These are phyloP conservation scores for Sebastes vulpes DNA, from an alignment of 2,797 vertebrate species.

Conservation along the genomic window DNA sequence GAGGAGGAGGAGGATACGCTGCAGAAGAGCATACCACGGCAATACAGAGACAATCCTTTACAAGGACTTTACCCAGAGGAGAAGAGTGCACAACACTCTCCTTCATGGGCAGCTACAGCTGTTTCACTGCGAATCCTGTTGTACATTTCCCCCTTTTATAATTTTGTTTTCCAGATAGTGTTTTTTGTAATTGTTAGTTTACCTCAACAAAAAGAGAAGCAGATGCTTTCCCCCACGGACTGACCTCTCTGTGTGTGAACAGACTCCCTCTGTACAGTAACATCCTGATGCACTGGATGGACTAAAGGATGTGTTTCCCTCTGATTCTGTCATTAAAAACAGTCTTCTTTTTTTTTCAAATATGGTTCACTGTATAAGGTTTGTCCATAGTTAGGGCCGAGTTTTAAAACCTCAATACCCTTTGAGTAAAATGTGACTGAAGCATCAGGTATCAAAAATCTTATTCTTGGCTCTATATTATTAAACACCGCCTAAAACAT, in stretches of 20 bases:
- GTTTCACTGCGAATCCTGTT: slow-evolving; percentile 46
- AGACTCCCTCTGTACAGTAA: slow-evolving; percentile 31
- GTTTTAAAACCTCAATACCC: not conserved
- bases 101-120: slow-evolving; percentile 46
- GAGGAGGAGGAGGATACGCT: slow-evolving; percentile 9
- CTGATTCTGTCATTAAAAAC: slow-evolving; percentile 61
- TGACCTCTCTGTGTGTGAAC: slow-evolving; percentile 29
- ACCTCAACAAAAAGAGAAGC: slow-evolving; percentile 17
- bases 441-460: not conserved
- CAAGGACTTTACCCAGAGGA: slow-evolving; percentile 61
- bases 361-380: not conserved
- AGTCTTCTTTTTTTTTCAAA: slow-evolving; percentile 45
- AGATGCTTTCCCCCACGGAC: slow-evolving; percentile 27
- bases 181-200: slow-evolving; percentile 51
- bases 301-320: slow-evolving; percentile 8
- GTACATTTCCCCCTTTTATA: slow-evolving; percentile 63
- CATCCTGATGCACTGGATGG: slow-evolving; percentile 6
- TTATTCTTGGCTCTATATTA: too few species aligned
- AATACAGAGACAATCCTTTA: slow-evolving; percentile 63
- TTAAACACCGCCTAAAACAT: too few species aligned
- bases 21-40: slow-evolving; percentile 35
- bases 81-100: slow-evolving; percentile 16
- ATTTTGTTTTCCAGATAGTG: slow-evolving; percentile 24
- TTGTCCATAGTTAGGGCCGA: not conserved
- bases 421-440: not conserved